These are phyloP conservation scores for Bothrops jararaca DNA, from an alignment of 2,113 vertebrate species.

Conservation along the genomic window DNA sequence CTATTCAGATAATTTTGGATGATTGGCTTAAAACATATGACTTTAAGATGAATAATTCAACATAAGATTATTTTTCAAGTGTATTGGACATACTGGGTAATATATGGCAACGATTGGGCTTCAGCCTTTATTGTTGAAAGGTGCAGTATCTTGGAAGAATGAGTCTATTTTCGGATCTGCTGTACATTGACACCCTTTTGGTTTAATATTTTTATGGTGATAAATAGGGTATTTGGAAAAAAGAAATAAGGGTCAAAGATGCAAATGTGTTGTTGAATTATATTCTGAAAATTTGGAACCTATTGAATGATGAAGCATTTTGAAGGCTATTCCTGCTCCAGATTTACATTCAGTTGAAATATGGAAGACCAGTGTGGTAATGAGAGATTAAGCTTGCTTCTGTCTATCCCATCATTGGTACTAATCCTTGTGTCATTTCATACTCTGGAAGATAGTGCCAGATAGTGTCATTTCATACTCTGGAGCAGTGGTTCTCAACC, in stretches of 20 bases:
- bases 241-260: background rate
- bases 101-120: background rate
- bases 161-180: background rate
- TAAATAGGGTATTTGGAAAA: background rate
- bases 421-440: background rate
- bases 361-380: too few species aligned
- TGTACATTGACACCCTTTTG: background rate
- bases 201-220: background rate
- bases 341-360: background rate
- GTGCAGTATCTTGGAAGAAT: background rate
- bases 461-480: too few species aligned
- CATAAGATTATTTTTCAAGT: background rate
- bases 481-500: too few species aligned
- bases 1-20: background rate
- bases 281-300: background rate
- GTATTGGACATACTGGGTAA: background rate
- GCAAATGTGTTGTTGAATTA: background rate
- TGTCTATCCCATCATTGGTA: background rate
- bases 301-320: background rate
- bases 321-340: background rate
- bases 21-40: background rate
- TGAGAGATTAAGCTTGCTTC: background rate
- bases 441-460: background rate
- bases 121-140: background rate
- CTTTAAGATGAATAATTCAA: background rate